Evolutionary conservation across 1,140 invertebrate genomes (phyloP).

Genomic region (Anastrepha obliqua): DNA sequence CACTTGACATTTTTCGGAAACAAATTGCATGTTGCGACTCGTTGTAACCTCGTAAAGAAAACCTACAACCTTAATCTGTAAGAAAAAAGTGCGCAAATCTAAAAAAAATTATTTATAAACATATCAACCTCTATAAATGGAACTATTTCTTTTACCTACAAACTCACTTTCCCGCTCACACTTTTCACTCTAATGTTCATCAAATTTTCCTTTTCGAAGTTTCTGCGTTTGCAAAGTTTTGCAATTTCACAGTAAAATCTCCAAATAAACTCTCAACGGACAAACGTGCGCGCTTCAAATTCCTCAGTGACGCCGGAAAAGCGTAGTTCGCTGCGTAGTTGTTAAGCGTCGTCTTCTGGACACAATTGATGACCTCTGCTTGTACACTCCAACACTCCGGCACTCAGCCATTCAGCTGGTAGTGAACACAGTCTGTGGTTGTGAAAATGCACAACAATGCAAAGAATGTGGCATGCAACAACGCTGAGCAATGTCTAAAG

Average conservation of each 20-base stretch:
- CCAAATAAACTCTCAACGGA: conserved; percentile 21
- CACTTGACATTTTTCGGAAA: background rate
- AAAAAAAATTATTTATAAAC: conserved; percentile 43
- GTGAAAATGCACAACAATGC: conserved; percentile 6
- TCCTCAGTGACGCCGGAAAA: background rate
- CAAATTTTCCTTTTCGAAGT: conserved; percentile 7
- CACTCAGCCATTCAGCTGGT: background rate
- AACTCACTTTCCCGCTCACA: background rate
- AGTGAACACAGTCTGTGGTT: background rate
- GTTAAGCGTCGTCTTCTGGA: conserved; percentile 17
- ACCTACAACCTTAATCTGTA: background rate
- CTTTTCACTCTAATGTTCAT: background rate
- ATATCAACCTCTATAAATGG: background rate
- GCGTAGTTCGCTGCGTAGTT: background rate
- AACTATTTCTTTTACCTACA: background rate
- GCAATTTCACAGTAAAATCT: conserved; percentile 6
- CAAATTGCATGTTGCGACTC: background rate
- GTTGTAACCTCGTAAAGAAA: background rate
- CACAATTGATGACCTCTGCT: conserved; percentile 29
- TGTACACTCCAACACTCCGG: too few species aligned
- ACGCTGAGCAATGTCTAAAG: background rate
- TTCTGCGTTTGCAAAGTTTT: conserved; percentile 6
- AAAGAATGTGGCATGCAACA: conserved; percentile 20
- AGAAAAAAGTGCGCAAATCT: background rate
- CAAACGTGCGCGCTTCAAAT: background rate